These are phyloP conservation scores for Luffia ferchaultella DNA, from an alignment of 2,888 invertebrate genomes.

Conservation along the genomic window DNA sequence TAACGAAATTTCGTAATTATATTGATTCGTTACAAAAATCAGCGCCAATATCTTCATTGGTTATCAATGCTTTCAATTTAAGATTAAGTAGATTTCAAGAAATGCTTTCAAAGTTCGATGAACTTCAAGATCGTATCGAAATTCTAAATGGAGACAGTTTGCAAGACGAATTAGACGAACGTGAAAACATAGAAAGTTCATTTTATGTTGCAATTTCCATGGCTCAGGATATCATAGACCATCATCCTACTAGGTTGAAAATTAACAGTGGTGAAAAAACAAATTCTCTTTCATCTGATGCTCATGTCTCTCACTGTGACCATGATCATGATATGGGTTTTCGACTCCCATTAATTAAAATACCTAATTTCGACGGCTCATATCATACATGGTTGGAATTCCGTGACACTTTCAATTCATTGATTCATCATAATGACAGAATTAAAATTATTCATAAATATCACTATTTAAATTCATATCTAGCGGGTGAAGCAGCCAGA, in stretches of 20 bases:
- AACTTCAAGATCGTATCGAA: neutral
- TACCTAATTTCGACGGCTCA: conserved; percentile 16
- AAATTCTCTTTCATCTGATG: neutral
- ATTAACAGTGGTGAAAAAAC: neutral
- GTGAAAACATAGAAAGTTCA: neutral
- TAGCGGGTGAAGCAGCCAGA: conserved; percentile 16
- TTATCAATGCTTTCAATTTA: no score
- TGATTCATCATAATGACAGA: conserved; percentile 15
- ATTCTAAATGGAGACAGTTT: neutral
- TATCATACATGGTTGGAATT: conserved; percentile 19
- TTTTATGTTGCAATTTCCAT: conserved; percentile 1
- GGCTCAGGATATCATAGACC: neutral
- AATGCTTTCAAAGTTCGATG: neutral
- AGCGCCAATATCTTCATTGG: no score
- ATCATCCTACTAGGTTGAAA: neutral
- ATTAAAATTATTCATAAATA: conserved; percentile 16
- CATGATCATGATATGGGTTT: no score
- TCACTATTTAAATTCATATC: conserved; percentile 18
- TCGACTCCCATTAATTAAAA: conserved; percentile 14
- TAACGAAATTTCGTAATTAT: neutral
- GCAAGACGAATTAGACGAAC: neutral
- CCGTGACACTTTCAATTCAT: conserved; percentile 12
- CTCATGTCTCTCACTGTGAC: no score
- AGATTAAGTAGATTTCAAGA: neutral
- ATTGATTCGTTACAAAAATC: neutral